Base-by-base conservation (phyloP, 2,888 invertebrate species). In the Nomada ferruginata region DNA sequence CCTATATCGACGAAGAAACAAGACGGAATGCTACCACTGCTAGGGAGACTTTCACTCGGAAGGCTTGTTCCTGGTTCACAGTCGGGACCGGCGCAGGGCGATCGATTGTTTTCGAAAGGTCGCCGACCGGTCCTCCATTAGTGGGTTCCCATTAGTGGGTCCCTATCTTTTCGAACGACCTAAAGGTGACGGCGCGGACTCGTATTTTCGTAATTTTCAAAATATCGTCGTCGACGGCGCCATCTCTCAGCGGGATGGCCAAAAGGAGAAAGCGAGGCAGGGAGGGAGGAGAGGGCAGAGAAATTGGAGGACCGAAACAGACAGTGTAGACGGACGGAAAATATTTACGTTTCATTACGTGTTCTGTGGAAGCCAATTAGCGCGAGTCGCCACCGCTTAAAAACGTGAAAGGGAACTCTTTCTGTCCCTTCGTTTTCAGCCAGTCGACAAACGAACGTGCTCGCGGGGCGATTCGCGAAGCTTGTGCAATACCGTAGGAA, bases 101-200 rank as follows among this genome's bases (percentile, higher is more conserved):
- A 90, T 91, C 91, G 89, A 91, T 91, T 90, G 90, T 91, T 91
- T 91, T 89, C 87, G 85, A 91, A 91, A 91, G 91, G 91, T 91
- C 91, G 88, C 87, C 86, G 79, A 76, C 88, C 84, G 88, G 89
- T 86, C 88, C 88, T 87, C 87, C 86, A 90, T 90, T 89, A 90
- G 84, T 83, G 82, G 71, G 85, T 88, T 89, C 89, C 89, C 87
- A 91, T 91, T 89, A 90, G 88, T 87, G 87, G 87, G 65, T 70
- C 71, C 80, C 82, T 88, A 79, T 86, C 88, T 88, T 84, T 88
- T 83, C 84, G 85, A 88, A 87, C 83, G 70, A 50, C 36, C 69
- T 53, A 82, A 87, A 87, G 81, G 83, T 84, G 75, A 79, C 64
- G 18, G 26, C 59, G 47, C 20, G 64, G 26, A 36, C 42, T 9